Conservation (phyloP, 2,888 invertebrate genomes). For the Kryphioiulus occultus region DNA sequence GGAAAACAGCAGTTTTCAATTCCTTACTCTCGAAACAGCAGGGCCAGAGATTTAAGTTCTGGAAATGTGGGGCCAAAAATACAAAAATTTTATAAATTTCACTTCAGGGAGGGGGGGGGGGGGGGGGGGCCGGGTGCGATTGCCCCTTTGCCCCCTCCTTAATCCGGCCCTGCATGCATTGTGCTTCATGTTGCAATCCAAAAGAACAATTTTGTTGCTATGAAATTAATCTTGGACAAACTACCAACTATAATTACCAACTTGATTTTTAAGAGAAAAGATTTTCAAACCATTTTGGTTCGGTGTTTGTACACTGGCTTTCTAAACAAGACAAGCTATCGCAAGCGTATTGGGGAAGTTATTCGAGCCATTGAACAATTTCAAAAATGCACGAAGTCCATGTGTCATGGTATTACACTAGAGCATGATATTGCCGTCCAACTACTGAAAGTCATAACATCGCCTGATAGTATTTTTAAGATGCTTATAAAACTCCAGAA, state of each 20-base stretch:
- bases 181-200: no score
- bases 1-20: no score
- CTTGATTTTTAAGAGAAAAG: neutral
- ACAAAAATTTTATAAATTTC: no score
- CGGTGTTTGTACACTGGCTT: neutral
- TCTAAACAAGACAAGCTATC: neutral
- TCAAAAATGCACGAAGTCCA: neutral
- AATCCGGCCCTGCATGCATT: no score
- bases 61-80: no score
- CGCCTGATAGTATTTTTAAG: neutral
- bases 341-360: neutral
- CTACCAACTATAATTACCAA: neutral
- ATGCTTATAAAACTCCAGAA: neutral
- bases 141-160: no score
- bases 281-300: neutral
- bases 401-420: neutral
- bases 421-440: neutral
- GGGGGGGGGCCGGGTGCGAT: no score
- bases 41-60: no score
- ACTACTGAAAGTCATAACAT: neutral
- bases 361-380: neutral
- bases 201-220: no score
- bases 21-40: no score
- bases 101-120: no score
- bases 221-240: no score